Evolutionary conservation across 2,797 vertebrate genomes (phyloP).

Genomic region (Rhyacichthys aspro): DNA sequence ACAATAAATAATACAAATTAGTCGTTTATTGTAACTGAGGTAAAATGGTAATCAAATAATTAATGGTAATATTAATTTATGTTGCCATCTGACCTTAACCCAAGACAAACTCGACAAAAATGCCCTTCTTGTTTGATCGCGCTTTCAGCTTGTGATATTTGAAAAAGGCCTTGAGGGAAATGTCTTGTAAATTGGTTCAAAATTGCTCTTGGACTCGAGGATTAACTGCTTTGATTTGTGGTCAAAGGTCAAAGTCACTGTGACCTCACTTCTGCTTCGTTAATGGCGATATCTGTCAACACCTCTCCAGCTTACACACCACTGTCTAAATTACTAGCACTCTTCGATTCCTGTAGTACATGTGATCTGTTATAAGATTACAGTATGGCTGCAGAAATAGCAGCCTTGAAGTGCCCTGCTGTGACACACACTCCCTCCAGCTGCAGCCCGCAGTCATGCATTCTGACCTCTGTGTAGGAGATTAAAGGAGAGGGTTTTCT

Average conservation of each 20-base stretch:
- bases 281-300: neutral
- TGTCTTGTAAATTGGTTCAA: neutral
- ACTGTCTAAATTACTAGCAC: neutral
- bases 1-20: too few relatives aligned
- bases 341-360: neutral
- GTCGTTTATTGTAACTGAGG: too few relatives aligned
- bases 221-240: neutral
- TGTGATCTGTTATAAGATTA: neutral
- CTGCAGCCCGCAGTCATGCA: constrained; percentile 1
- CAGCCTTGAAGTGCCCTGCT: constrained; percentile 1
- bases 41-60: too few relatives aligned
- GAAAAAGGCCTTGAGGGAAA: too few relatives aligned
- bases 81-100: too few relatives aligned
- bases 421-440: neutral
- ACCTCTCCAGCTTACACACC: neutral
- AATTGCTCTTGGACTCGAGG: neutral
- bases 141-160: neutral
- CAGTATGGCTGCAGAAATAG: neutral
- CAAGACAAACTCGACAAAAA: too few relatives aligned
- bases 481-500: constrained; percentile 21
- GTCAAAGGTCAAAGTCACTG: neutral
- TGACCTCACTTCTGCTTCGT: neutral
- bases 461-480: constrained; percentile 14
- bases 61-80: too few relatives aligned
- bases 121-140: too few relatives aligned